Conservation (phyloP, 2,797 vertebrate species). For the Centropyge bicolor region DNA sequence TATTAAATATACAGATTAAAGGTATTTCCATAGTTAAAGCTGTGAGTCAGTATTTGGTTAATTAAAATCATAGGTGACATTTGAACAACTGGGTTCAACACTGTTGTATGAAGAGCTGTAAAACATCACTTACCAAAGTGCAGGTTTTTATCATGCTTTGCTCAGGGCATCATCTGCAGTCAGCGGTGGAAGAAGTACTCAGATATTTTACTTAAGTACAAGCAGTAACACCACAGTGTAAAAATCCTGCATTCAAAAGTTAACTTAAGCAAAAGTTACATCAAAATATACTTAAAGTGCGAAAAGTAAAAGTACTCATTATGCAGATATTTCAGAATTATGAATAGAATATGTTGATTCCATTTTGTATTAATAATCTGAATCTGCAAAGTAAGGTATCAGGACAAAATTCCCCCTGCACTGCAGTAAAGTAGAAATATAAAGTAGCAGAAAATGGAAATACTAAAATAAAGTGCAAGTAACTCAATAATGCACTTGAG, state of each 20-base stretch:
- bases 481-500: neutral
- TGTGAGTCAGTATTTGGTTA: neutral
- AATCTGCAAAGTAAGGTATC: neutral
- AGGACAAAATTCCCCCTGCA: neutral
- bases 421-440: neutral
- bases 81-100: neutral
- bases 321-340: neutral
- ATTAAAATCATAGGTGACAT: constrained; percentile 5
- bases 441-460: neutral
- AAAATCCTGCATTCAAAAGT: neutral
- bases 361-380: neutral
- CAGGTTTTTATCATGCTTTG: neutral
- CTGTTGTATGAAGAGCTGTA: neutral
- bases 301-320: neutral
- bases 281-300: neutral
- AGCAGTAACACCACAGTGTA: neutral
- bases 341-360: neutral
- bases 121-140: neutral
- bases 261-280: neutral
- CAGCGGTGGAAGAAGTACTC: neutral
- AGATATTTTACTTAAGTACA: neutral
- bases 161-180: neutral
- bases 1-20: constrained; percentile 26
- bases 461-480: neutral
- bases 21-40: constrained; percentile 4